Conservation (phyloP, 2,888 invertebrate species). For the Junonia oenone region DNA sequence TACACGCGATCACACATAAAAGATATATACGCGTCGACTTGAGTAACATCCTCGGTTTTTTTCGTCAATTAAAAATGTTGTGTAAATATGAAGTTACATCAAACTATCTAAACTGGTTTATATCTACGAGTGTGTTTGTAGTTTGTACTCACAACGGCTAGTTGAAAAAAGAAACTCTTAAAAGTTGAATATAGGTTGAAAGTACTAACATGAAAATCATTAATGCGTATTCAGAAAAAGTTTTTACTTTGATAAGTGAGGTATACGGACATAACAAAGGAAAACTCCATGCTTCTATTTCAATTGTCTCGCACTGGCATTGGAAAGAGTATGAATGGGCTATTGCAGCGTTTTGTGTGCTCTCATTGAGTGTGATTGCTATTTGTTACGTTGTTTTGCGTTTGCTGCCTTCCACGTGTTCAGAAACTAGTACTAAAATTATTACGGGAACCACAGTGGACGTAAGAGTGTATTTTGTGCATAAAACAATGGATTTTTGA, state of each 20-base stretch:
- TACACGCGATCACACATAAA: too few relatives aligned
- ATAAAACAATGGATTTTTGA: background rate
- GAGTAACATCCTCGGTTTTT: too few relatives aligned
- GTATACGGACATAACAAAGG: background rate
- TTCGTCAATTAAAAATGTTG: too few relatives aligned
- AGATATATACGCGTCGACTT: too few relatives aligned
- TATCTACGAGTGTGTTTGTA: too few relatives aligned
- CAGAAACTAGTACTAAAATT: constrained; percentile 9
- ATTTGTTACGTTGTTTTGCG: constrained; percentile 21
- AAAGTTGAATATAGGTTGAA: too few relatives aligned
- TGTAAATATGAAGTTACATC: too few relatives aligned
- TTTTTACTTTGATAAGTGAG: constrained; percentile 3
- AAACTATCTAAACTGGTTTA: too few relatives aligned
- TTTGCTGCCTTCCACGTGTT: constrained; percentile 15
- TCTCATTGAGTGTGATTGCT: constrained; percentile 24
- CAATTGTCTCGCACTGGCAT: constrained; percentile 21
- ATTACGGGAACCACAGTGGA: constrained; percentile 9
- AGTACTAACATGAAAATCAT: too few relatives aligned
- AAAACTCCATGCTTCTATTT: constrained; percentile 14
- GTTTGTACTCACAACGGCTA: too few relatives aligned
- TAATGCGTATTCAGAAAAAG: background rate
- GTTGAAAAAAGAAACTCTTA: too few relatives aligned
- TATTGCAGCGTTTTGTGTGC: constrained; percentile 20
- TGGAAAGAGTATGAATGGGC: constrained; percentile 24
- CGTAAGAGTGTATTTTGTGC: constrained; percentile 3